Base-by-base conservation (phyloP, 53 echinoderm and acorn worm genomes). In the Holothuria leucospilota region DNA sequence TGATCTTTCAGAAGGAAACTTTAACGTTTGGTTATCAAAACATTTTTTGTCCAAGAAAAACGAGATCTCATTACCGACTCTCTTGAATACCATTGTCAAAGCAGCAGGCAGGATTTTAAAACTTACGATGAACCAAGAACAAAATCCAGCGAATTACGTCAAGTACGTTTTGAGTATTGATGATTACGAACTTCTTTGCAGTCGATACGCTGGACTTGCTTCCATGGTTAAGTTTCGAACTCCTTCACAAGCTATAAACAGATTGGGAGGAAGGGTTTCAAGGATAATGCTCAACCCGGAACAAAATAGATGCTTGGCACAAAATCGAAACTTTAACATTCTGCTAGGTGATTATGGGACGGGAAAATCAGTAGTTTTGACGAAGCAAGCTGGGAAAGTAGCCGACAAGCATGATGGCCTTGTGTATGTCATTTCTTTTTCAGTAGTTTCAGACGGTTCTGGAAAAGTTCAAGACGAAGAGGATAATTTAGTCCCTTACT, bases 161-260 rank as follows among this genome's bases (percentile, higher is more conserved):
- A 10, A 53, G 5, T 4, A 16, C 16, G 30, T 21, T 1, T 46
- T 78, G 12, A 52, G 46, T 20, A 3, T 27, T 29, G 5, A 20
- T n/a, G 53, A 78, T 51, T 78, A 58, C 53, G n/a, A 51, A 21
- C 26, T 46, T 23, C 79, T 78, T 51, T 78, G 58, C 20, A 51
- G 79, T 30, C 39, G 82, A 83, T 83, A 83, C 49, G 67, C 65
- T 21, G 84, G 84, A 6, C 84, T 67, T 9, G 84, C 84, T 25
- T 83, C 84, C 42, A 38, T 39, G 15, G 67, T 65, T 8, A 83
- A 67, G n/a, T 67, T 63, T 46, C 46, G 84, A 20, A 83, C 52
- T 25, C 66, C 41, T 27, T 51, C 84, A 0, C 64, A 83, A 4
- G 84, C 84, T 1, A 65, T 83, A 42, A 64, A 63, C 23, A 64